Conservation (phyloP, 2,113 vertebrate genomes). For the Ptilonorhynchus violaceus region DNA sequence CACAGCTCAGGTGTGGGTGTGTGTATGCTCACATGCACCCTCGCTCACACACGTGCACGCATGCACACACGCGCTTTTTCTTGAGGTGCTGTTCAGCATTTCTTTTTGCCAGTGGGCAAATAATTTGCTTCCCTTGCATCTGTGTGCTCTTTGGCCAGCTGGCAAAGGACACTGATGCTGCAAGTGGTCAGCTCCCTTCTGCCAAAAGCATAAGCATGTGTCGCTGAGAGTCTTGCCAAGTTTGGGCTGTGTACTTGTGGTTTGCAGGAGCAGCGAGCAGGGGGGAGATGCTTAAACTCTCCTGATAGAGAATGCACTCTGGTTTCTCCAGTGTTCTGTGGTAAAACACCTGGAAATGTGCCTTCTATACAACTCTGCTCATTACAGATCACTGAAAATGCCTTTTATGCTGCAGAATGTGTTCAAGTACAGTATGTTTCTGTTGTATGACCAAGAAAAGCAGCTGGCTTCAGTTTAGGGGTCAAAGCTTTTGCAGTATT, state of each 20-base stretch:
- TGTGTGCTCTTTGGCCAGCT: constrained; percentile 55
- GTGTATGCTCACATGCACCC: not conserved
- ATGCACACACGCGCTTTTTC: not conserved
- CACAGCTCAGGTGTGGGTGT: not conserved
- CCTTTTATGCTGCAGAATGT: not conserved
- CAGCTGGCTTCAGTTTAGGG: not conserved
- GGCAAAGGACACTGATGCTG: constrained; percentile 50
- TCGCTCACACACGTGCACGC: accelerated
- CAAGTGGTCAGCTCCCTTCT: constrained; percentile 31
- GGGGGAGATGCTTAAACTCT: not conserved
- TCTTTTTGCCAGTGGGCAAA: constrained; percentile 31
- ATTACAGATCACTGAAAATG: not conserved
- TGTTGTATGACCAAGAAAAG: not conserved
- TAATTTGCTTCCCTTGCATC: constrained; percentile 58
- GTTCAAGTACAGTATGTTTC: not conserved
- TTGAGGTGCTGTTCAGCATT: constrained; percentile 31
- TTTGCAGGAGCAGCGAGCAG: not conserved
- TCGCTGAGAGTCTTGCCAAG: constrained; percentile 32
- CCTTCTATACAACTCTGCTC: not conserved
- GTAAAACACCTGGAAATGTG: not conserved
- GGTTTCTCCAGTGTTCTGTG: not conserved
- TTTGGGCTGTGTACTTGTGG: not conserved
- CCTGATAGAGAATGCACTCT: not conserved
- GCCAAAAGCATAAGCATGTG: constrained; percentile 59
- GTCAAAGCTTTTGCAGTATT: not conserved